Conservation (phyloP, 2,797 vertebrate genomes). For the Oreochromis mossambicus region DNA sequence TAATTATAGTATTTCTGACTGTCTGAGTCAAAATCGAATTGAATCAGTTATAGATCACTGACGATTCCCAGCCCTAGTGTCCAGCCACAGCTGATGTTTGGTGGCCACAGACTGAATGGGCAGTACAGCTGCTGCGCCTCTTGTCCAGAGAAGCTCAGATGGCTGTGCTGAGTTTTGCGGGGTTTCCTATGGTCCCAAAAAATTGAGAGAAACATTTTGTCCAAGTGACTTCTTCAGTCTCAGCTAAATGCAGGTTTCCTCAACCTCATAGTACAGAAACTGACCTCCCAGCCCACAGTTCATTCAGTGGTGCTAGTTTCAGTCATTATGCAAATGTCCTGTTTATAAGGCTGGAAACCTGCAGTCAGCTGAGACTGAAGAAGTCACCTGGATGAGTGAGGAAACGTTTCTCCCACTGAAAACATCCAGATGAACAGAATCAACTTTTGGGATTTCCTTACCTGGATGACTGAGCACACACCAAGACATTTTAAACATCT, state of each 20-base stretch:
- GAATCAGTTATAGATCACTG: not conserved
- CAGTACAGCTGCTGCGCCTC: not conserved
- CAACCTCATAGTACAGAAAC: accelerated
- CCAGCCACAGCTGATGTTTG: not conserved
- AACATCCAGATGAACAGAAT: not conserved
- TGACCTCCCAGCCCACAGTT: accelerated
- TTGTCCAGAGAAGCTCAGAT: not conserved
- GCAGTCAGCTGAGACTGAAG: not conserved
- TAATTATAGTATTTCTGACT: not conserved
- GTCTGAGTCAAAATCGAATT: not conserved
- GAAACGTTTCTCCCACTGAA: not conserved
- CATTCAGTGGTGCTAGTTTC: not conserved
- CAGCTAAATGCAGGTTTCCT: not conserved
- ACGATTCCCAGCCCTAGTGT: not conserved
- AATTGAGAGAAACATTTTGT: not conserved
- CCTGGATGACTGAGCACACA: not conserved
- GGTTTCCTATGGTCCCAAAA: not conserved
- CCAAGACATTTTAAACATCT: not conserved
- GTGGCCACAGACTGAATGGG: not conserved
- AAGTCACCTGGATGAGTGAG: not conserved
- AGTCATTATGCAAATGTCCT: not conserved
- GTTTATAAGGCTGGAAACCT: not conserved
- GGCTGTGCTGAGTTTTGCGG: not conserved
- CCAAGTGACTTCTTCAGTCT: not conserved
- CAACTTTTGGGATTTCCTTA: not conserved